Conservation (phyloP, 2,888 invertebrate genomes). For the Epinotia nisella region DNA sequence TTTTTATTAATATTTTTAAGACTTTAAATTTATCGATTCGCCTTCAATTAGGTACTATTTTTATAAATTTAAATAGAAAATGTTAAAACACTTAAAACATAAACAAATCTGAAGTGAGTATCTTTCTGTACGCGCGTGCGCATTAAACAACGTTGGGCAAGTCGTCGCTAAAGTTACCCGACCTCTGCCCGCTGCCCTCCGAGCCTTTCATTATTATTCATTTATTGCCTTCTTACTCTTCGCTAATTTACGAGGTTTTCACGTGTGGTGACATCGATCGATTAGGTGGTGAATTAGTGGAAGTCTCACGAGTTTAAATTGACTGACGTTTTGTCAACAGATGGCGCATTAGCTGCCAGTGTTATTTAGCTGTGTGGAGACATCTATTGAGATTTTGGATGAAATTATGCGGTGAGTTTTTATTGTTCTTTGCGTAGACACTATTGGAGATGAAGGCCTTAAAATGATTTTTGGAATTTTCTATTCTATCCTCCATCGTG, state of each 20-base stretch:
- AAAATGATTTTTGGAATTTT: background rate
- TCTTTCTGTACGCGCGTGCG: background rate
- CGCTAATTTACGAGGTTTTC: slow-evolving; percentile 40
- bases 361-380: background rate
- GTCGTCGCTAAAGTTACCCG: slow-evolving; percentile 30
- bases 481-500: background rate
- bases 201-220: slow-evolving; percentile 36
- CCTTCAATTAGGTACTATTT: too few relatives aligned
- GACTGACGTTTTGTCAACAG: slow-evolving; percentile 17
- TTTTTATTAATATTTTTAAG: background rate
- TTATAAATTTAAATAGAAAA: background rate
- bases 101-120: background rate
- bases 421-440: background rate
- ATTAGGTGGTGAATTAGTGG: slow-evolving; percentile 25
- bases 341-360: background rate
- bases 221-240: slow-evolving; percentile 37
- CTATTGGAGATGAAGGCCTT: background rate
- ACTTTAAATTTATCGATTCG: too few relatives aligned
- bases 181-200: slow-evolving; percentile 34
- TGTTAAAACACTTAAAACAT: background rate
- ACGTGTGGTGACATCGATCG: slow-evolving; percentile 38
- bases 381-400: background rate
- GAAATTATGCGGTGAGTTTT: background rate
- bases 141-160: slow-evolving; percentile 43
- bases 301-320: slow-evolving; percentile 3